Evolutionary conservation across 2,113 vertebrate species (phyloP), one percentile per base, ranked within the genome.

Genomic region (crab-eating macaque (Macaca fascicularis)): DNA sequence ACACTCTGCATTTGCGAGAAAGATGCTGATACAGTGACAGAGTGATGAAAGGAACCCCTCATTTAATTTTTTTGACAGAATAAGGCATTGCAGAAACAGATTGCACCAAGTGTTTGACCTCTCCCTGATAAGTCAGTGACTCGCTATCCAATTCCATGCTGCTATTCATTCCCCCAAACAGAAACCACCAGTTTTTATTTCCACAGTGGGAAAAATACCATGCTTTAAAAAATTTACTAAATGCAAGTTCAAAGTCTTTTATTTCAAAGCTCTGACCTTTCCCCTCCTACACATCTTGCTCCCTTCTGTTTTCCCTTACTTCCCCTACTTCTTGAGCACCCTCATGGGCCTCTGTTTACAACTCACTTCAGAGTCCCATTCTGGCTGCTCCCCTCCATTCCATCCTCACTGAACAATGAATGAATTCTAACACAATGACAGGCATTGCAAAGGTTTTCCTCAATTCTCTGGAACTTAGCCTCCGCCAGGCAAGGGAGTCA

Each of bases 151-250:
- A 22, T 78, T 97, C 95, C 96, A 45, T 74, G 76, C 57, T 80
- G 5, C 45, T 76, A 70, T 92, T 96, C 90, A 85, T 90, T 74
- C 45, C 10, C 55, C 23, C 6, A 90, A 96, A 85, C 35, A 72
- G 43, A 95, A 89, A 76, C 45, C 55, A 75, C 8, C 50, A 25
- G 50, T 88, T 84, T 96, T 89, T 19, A 84, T 55, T 97, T 95
- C 70, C 25, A 89, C 23, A 32, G 6, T 48, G 52, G 90, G 74
- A 43, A 79, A 78, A 52, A 80, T 32, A 23, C 13, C 25, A 48
- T 84, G 57, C 57, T 72, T 88, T 92, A 14, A 14, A 93, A 57
- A 87, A 55, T 72, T 67, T 82, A 83, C 89, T 70, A 98, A 95
- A 64, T 79, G 35, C 55, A 92, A 70, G 30, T 95, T 96, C 92